phyloP scores from a whole-genome alignment of 2,113 vertebrate species.

The Xiphorhynchus elegans region DNA sequence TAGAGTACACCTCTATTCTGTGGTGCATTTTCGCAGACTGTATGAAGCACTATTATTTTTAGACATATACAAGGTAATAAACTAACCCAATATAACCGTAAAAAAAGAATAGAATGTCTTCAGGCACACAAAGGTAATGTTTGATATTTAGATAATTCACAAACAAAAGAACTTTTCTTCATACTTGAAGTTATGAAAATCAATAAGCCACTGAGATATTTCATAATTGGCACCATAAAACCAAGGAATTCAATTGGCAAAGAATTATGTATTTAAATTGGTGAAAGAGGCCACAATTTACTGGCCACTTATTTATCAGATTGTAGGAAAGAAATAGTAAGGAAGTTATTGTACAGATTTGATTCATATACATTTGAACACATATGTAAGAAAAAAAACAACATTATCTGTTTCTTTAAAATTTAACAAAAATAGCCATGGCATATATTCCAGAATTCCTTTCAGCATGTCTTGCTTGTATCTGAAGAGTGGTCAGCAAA shows the following conservation, averaged over 20 bases:
- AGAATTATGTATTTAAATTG: neutral
- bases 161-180: neutral
- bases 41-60: neutral
- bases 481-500: neutral
- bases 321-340: neutral
- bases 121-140: too few species aligned
- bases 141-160: neutral
- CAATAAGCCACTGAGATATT: neutral
- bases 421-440: neutral
- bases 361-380: neutral
- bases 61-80: neutral
- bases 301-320: neutral
- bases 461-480: neutral
- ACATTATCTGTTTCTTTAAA: neutral
- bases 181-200: neutral
- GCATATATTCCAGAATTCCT: neutral
- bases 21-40: neutral
- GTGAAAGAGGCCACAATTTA: neutral
- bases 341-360: neutral
- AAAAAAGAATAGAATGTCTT: neutral
- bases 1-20: fast-evolving
- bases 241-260: neutral
- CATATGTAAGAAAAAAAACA: neutral
- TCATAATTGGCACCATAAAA: neutral
- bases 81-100: neutral